Percentiles rank a stretch among this genome's conserved stretches.
Conservation (phyloP, 1,140 invertebrate genomes). For the Acromyrmex heyeri region DNA sequence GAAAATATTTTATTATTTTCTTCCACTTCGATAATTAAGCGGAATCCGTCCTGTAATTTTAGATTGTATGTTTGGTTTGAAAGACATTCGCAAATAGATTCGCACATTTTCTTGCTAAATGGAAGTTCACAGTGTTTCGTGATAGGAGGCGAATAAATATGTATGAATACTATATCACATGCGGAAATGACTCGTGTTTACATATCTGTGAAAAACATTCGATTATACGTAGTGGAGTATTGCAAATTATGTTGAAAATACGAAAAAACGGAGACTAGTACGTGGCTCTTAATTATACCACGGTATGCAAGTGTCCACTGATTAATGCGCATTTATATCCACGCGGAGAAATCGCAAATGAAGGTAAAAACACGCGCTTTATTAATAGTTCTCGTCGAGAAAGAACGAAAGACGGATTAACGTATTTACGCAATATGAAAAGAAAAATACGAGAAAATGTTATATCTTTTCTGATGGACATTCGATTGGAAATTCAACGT, state of each 20-base stretch:
- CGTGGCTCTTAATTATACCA: constrained; percentile 13
- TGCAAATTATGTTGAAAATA: constrained; percentile 1
- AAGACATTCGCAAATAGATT: neutral
- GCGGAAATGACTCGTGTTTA: neutral
- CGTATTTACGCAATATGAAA: constrained; percentile 7
- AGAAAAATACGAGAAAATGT: constrained; percentile 9
- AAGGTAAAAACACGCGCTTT: constrained; percentile 24
- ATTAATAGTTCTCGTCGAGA: constrained; percentile 17
- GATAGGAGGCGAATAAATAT: neutral
- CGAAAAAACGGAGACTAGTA: neutral
- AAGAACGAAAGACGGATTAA: constrained; percentile 31
- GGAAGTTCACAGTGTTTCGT: neutral
- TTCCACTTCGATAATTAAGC: neutral
- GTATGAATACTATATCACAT: neutral
- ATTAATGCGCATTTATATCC: constrained; percentile 40
- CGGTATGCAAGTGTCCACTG: neutral
- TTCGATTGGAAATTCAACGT: constrained; percentile 20
- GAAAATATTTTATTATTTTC: constrained; percentile 5
- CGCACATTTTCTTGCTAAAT: neutral
- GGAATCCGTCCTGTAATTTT: neutral
- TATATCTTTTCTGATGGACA: neutral
- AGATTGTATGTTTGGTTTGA: neutral
- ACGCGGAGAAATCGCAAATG: constrained; percentile 26
- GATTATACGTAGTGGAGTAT: neutral
- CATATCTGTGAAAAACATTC: constrained; percentile 6